Evolutionary conservation across 2,888 invertebrate species (phyloP), one percentile per base, ranked within the genome.

Genomic region (Atethmia centrago): DNA sequence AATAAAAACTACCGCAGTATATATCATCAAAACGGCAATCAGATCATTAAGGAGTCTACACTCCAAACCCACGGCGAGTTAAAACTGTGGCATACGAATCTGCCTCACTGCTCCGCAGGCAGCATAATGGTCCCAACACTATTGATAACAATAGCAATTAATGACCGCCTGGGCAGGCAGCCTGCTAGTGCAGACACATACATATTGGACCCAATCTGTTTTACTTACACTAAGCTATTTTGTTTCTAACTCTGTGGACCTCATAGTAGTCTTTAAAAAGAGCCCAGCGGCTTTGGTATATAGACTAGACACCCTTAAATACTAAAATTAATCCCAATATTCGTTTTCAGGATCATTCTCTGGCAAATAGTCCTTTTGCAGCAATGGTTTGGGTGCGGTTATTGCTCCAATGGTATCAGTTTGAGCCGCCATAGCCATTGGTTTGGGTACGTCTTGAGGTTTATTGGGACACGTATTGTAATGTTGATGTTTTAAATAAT

Each of bases 311-410:
- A 45, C 16, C 14, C 14, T 45, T 21, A n/a, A 31, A 31, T 31
- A 62, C 14, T 16, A 0, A 9, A 62, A 21, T 62, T 87, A 90
- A 45, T 93, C 93, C 93, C 94, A 94, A 21, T 86, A 88, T 53
- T 93, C 93, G 82, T 90, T 87, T 9, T 92, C 85, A 0, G 92
- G 92, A 61, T 93, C 92, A 0, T 87, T 88, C 42, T 91, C 89
- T 0, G 89, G 88, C 3, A 91, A 47, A 68, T 89, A 90, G 0
- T 90, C 89, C 19, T 73, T 88, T 45, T 90, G 89, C 1, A 88
- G 42, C 5, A 89, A 85, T 0, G 88, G 88, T 49, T 84, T 89
- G 0, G 92, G 90, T 2, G 71, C 74, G 0, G 83, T 80, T 5
- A 87, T n/a, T 0, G 84, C 74, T 0, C 84, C 85, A 0, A 71